These are phyloP conservation scores for Cataglyphis cursor DNA, from an alignment of 2,888 invertebrate species.

Conservation along the genomic window DNA sequence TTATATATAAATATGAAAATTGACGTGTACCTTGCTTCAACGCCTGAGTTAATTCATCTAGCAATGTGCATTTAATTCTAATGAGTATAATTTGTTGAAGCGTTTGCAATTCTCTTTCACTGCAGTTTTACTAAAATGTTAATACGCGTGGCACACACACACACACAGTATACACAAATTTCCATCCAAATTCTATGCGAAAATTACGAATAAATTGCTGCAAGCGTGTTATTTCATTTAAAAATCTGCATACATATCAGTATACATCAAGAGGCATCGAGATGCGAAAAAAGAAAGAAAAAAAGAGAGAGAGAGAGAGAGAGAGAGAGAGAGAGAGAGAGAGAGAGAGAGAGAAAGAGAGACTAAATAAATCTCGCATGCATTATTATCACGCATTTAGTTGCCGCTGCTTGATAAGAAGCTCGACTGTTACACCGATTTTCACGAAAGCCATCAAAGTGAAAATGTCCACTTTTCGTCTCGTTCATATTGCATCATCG, in stretches of 20 bases:
- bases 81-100: conserved; percentile 25
- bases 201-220: conserved; percentile 4
- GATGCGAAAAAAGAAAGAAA: not conserved
- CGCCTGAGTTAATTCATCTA: not conserved
- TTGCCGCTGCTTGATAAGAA: not conserved
- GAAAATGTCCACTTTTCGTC: conserved; percentile 17
- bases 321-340: not conserved
- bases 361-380: not conserved
- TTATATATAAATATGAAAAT: conserved; percentile 9
- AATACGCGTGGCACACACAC: not conserved
- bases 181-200: not conserved
- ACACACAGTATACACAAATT: not conserved
- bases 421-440: conserved; percentile 3
- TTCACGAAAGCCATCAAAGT: conserved; percentile 11
- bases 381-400: not conserved
- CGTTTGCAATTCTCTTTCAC: conserved; percentile 12
- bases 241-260: not conserved
- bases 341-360: not conserved
- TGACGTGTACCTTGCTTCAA: conserved; percentile 4
- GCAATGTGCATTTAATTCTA: conserved; percentile 23
- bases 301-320: not conserved
- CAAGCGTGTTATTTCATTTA: not conserved
- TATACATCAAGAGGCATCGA: conserved; percentile 20
- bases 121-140: conserved; percentile 3
- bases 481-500: not conserved